These are phyloP conservation scores for Amorpha juglandis DNA, from an alignment of 2,888 invertebrate genomes.

Conservation along the genomic window DNA sequence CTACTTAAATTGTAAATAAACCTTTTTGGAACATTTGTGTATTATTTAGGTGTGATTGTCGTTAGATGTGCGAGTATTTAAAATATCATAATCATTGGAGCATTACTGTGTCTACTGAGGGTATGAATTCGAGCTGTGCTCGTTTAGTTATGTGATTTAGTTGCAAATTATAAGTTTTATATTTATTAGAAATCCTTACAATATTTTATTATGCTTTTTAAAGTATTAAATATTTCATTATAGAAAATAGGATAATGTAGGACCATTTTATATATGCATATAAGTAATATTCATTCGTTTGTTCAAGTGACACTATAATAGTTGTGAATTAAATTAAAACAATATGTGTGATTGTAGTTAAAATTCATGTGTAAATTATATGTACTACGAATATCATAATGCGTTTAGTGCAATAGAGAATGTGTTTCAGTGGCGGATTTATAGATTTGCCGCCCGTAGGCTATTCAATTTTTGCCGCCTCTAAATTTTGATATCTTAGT, in stretches of 20 bases:
- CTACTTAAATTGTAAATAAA: conserved; percentile 56
- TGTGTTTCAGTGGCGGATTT: too few species aligned
- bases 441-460: too few species aligned
- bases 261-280: neutral
- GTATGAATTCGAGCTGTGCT: conserved; percentile 42
- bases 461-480: too few species aligned
- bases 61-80: conserved; percentile 30
- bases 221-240: conserved; percentile 18
- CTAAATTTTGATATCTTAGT: too few species aligned
- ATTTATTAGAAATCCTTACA: conserved; percentile 22
- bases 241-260: neutral
- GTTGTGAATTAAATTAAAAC: neutral
- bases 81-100: conserved; percentile 43
- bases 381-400: neutral
- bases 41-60: conserved; percentile 36
- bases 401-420: conserved; percentile 18
- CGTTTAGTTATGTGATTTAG: conserved; percentile 44
- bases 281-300: neutral
- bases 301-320: neutral
- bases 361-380: neutral
- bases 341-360: neutral
- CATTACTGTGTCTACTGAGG: conserved; percentile 41
- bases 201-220: conserved; percentile 20
- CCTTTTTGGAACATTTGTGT: conserved; percentile 39
- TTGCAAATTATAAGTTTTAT: conserved; percentile 34